Evolutionary conservation across 2,888 invertebrate genomes (phyloP).

Genomic region (Lasioglossum marginatum): DNA sequence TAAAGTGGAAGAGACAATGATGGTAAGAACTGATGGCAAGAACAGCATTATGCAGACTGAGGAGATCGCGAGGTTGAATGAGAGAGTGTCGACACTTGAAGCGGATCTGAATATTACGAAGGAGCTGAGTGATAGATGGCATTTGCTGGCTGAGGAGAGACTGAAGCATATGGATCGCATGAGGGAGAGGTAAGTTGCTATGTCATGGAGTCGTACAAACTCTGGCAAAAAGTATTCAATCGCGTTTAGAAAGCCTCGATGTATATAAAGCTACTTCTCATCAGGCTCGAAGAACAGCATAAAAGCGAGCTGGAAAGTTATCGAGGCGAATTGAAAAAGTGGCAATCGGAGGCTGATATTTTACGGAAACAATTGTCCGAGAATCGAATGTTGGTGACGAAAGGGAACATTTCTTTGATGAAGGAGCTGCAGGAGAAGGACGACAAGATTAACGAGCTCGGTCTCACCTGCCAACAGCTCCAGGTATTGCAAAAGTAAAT

Average conservation of each 20-base stretch:
- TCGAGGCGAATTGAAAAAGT: slow-evolving; percentile 88
- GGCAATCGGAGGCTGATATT: slow-evolving; percentile 86
- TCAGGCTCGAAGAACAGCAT: slow-evolving; percentile 88
- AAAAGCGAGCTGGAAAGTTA: slow-evolving; percentile 88
- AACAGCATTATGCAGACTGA: slow-evolving; percentile 85
- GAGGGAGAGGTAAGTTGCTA: slow-evolving; percentile 82
- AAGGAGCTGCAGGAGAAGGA: slow-evolving; percentile 84
- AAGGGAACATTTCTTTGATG: slow-evolving; percentile 81
- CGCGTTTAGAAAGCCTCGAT: not conserved
- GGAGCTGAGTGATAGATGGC: slow-evolving; percentile 88
- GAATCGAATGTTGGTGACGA: slow-evolving; percentile 81
- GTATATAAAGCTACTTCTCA: not conserved
- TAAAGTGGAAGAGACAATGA: slow-evolving; percentile 12
- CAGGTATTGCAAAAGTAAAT: slow-evolving; percentile 74
- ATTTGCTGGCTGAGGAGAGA: slow-evolving; percentile 88
- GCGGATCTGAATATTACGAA: slow-evolving; percentile 86
- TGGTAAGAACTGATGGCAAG: slow-evolving; percentile 75
- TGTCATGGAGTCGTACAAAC: not conserved
- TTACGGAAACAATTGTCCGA: slow-evolving; percentile 84
- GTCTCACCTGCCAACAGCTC: slow-evolving; percentile 81
- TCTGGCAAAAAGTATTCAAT: not conserved
- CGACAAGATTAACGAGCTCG: slow-evolving; percentile 85
- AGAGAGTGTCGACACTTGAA: slow-evolving; percentile 85
- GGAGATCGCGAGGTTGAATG: slow-evolving; percentile 85
- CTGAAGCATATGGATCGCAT: slow-evolving; percentile 88